A percentile compares a stretch with the other conserved stretches of the same genome.
These are phyloP conservation scores for Spodoptera exigua DNA, from an alignment of 2,888 invertebrate species.

Conservation along the genomic window DNA sequence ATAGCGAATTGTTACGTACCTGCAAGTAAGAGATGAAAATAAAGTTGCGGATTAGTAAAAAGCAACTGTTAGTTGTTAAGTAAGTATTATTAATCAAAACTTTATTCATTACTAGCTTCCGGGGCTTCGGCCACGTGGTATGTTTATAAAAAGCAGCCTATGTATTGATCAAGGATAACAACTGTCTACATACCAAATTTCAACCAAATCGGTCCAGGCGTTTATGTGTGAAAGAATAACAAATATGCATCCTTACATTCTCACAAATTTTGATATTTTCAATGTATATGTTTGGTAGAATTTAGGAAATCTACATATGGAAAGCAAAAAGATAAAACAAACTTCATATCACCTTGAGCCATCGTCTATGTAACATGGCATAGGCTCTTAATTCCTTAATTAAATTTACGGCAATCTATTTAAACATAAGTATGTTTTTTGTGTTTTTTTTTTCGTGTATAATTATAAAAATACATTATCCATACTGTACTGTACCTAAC, in stretches of 20 bases:
- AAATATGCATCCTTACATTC: too few relatives aligned
- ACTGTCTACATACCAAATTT: too few relatives aligned
- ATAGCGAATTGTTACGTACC: slow-evolving; percentile 70
- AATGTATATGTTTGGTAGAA: too few relatives aligned
- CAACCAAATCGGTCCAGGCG: too few relatives aligned
- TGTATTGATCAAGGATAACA: too few relatives aligned
- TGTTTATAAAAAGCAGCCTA: too few relatives aligned
- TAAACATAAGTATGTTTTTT: slow-evolving; percentile 15
- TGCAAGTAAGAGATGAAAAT: slow-evolving; percentile 60
- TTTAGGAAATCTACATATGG: background rate
- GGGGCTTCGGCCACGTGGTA: too few relatives aligned
- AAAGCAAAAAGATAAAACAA: slow-evolving; percentile 6
- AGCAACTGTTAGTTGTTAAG: slow-evolving; percentile 11
- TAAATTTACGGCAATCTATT: slow-evolving; percentile 47
- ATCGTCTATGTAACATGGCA: slow-evolving; percentile 19
- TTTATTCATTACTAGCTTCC: too few relatives aligned
- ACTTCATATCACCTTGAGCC: slow-evolving; percentile 34
- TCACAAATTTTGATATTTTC: too few relatives aligned
- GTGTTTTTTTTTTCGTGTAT: slow-evolving; percentile 9
- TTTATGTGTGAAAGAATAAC: too few relatives aligned
- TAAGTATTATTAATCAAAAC: slow-evolving; percentile 1
- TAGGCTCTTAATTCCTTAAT: slow-evolving; percentile 47
- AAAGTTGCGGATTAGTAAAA: slow-evolving; percentile 44
- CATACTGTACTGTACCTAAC: slow-evolving; percentile 15
- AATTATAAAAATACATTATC: slow-evolving; percentile 3